Base-by-base conservation (phyloP, 2,797 vertebrate species). In the Sus cebifrons region DNA sequence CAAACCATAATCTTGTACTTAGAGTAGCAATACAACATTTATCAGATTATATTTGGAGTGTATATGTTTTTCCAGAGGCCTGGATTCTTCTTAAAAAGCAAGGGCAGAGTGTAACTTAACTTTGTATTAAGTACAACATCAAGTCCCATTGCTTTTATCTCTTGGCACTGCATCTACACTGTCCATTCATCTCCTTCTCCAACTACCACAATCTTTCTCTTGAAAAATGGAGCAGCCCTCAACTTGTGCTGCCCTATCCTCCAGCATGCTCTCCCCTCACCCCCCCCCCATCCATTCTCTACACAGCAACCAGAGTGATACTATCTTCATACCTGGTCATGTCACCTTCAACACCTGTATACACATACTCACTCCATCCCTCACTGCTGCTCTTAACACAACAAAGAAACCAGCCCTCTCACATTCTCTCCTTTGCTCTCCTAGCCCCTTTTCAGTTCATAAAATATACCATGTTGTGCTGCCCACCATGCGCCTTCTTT, bases 61-160 rank as follows among this genome's bases (percentile, higher is more conserved):
- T 85, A 70, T 10, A 65, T 7, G 25, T 32, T 97, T 85, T 96
- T 68, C n/a, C 44, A 94, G 17, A 81, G 54, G 11, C n/a, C 52
- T 79, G 18, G 14, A 62, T 74, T 75, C 7, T 83, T 88, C 60
- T 75, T 88, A 84, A 49, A 78, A 29, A 58, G 7, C 18, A 67
- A 60, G 27, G 18, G 32, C n/a, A 86, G 58, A 93, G n/a, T 81
- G 12, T 65, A 60, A 54, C 32, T 62, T 75, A 65, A 88, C 27
- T 79, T 68, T 74, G 15, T 62, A 75, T 81, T 85, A 86, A 83
- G 44, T 71, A 68, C 20, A 71, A 29, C 54, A 87, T 21, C 17
- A 87, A 83, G 62, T 82, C 62, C 62, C 73, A 0, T 8, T 86
- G 40, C 67, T 60, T 89, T 74, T 44, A 64, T 40, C 20, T 85